Percentiles rank a stretch among this genome's conserved stretches.
Conservation (phyloP, 1,140 invertebrate species). For the Pseudomyrmex concolor region DNA sequence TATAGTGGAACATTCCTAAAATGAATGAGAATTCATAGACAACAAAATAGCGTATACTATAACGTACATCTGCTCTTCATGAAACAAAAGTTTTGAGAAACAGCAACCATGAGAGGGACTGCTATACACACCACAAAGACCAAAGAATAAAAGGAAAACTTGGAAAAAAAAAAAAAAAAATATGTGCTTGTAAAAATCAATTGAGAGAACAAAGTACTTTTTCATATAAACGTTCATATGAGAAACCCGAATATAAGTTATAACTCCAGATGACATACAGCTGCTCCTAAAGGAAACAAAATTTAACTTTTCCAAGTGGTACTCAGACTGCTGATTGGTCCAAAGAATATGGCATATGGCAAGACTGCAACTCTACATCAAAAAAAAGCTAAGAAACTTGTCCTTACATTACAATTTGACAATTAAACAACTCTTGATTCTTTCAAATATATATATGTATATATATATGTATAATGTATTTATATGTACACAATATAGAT, state of each 20-base stretch:
- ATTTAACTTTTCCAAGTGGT: constrained; percentile 81
- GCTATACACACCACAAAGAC: constrained; percentile 71
- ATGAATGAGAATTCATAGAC: constrained; percentile 63
- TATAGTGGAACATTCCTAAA: constrained; percentile 70
- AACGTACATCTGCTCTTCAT: constrained; percentile 58
- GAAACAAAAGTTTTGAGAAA: constrained; percentile 63
- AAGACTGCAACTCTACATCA: constrained; percentile 82
- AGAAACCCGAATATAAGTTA: constrained; percentile 79
- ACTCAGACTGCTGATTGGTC: constrained; percentile 83
- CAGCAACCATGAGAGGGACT: constrained; percentile 67
- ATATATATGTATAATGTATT: constrained; percentile 42
- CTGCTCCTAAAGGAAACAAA: constrained; percentile 84
- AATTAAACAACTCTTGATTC: constrained; percentile 63
- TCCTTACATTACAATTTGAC: constrained; percentile 72
- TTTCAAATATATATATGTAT: constrained; percentile 64
- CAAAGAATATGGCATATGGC: constrained; percentile 82
- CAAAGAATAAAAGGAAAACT: constrained; percentile 64
- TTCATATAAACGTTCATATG: constrained; percentile 71
- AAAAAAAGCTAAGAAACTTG: constrained; percentile 77
- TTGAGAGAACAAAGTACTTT: constrained; percentile 76
- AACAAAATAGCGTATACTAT: constrained; percentile 31
- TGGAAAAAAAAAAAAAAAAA: constrained; percentile 65
- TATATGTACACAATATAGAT: constrained; percentile 62
- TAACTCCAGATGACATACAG: constrained; percentile 83
- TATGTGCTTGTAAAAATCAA: constrained; percentile 64